Conservation (phyloP, 2,797 vertebrate species). For the Lophotriccus pileatus region DNA sequence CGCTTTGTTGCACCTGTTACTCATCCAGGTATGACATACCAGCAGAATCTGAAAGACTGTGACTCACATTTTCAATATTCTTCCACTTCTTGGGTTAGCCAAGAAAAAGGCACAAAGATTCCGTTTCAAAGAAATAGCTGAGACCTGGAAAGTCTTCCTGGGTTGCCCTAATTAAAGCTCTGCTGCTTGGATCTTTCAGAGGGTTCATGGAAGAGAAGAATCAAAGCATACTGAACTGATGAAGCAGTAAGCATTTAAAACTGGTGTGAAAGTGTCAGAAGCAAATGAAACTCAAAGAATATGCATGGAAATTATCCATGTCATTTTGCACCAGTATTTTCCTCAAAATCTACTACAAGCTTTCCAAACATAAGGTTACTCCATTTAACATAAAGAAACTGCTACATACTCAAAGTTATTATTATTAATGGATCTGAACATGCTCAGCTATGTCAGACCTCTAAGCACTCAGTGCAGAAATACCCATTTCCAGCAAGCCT, state of each 20-base stretch:
- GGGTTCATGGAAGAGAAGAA: not conserved
- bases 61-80: not conserved
- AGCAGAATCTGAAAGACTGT: not conserved
- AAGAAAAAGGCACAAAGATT: not conserved
- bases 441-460: not conserved
- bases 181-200: not conserved
- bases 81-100: not conserved
- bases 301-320: not conserved
- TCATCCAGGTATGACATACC: accelerated
- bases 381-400: constrained; percentile 18
- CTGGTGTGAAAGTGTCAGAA: not conserved
- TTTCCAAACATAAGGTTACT: constrained; percentile 7
- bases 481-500: not conserved
- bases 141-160: not conserved
- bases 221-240: not conserved
- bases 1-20: not conserved
- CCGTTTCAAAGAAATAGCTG: not conserved
- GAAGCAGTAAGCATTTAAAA: not conserved
- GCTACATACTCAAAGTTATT: not conserved
- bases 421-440: constrained; percentile 8
- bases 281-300: not conserved
- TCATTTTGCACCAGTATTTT: constrained; percentile 10
- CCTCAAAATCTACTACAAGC: constrained; percentile 2
- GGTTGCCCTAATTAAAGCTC: not conserved
- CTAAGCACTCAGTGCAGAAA: constrained; percentile 8